Conservation (phyloP, 2,888 invertebrate species). For the Eupithecia centaureata region DNA sequence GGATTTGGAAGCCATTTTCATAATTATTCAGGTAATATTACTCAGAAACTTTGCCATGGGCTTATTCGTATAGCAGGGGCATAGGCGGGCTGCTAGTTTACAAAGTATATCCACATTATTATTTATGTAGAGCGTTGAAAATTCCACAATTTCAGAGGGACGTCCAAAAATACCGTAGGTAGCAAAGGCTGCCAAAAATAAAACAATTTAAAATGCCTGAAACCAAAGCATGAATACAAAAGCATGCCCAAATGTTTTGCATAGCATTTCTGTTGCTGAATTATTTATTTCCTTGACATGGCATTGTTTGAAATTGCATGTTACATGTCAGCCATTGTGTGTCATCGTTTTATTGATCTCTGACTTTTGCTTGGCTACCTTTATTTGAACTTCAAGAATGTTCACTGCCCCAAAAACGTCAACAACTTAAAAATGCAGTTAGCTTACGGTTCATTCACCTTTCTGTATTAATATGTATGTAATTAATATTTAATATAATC, state of each 20-base stretch:
- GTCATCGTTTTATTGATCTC: conserved; percentile 5
- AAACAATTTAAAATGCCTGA: conserved; percentile 25
- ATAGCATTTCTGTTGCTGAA: conserved; percentile 23
- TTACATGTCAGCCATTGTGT: conserved; percentile 5
- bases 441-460: too few relatives aligned
- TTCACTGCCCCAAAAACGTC: neutral
- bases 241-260: conserved; percentile 21
- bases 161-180: conserved; percentile 6
- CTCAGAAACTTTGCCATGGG: neutral
- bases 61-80: neutral
- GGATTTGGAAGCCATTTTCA: neutral
- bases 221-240: conserved; percentile 20
- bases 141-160: conserved; percentile 1
- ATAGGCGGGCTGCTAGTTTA: neutral
- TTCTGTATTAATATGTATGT: too few relatives aligned
- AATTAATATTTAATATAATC: too few relatives aligned
- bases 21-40: neutral
- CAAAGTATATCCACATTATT: conserved; percentile 1
- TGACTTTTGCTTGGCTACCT: too few relatives aligned
- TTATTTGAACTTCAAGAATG: conserved; percentile 7
- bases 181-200: conserved; percentile 12
- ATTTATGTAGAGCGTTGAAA: conserved; percentile 2
- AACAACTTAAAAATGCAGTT: too few relatives aligned
- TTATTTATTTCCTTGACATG: conserved; percentile 28
- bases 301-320: conserved; percentile 22